Conservation (phyloP, 2,113 vertebrate species). For the Seriola dumerili region DNA sequence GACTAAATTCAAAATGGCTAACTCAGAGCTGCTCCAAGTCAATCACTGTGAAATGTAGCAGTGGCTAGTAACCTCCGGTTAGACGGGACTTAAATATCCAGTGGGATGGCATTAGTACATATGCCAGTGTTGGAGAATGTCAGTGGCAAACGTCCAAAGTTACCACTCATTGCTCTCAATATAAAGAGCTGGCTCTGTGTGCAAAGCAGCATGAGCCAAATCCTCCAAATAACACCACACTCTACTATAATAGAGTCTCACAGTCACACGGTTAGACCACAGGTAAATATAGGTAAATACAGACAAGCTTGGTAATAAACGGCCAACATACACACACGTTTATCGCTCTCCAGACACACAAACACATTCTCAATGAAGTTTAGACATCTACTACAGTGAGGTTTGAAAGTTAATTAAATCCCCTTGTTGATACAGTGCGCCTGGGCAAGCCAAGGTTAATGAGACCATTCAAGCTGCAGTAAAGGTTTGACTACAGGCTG, state of each 20-base stretch:
- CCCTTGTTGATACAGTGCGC: slow-evolving; percentile 31
- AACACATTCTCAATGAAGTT: too few species aligned
- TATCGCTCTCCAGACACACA: too few species aligned
- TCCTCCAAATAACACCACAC: background rate
- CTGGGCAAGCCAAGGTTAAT: slow-evolving; percentile 58
- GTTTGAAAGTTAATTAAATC: slow-evolving; percentile 42
- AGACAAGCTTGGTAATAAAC: too few species aligned
- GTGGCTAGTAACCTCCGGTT: slow-evolving; percentile 2
- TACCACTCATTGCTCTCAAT: background rate
- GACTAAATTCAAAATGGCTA: too few species aligned
- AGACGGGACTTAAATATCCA: slow-evolving; percentile 7
- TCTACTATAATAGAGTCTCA: background rate
- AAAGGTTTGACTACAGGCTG: slow-evolving; percentile 47
- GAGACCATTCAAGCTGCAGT: slow-evolving; percentile 48
- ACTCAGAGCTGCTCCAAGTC: too few species aligned
- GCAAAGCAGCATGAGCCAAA: background rate
- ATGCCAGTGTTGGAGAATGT: slow-evolving; percentile 5
- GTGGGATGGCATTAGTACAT: background rate
- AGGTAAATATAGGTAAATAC: too few species aligned
- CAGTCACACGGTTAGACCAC: too few species aligned
- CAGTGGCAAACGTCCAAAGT: slow-evolving; percentile 9
- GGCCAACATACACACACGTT: too few species aligned
- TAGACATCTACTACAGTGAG: too few species aligned
- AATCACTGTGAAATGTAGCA: background rate
- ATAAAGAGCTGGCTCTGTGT: slow-evolving; percentile 3